Evolutionary conservation across 1,140 invertebrate species (phyloP).

Genomic region (Lordiphosa collinella): DNA sequence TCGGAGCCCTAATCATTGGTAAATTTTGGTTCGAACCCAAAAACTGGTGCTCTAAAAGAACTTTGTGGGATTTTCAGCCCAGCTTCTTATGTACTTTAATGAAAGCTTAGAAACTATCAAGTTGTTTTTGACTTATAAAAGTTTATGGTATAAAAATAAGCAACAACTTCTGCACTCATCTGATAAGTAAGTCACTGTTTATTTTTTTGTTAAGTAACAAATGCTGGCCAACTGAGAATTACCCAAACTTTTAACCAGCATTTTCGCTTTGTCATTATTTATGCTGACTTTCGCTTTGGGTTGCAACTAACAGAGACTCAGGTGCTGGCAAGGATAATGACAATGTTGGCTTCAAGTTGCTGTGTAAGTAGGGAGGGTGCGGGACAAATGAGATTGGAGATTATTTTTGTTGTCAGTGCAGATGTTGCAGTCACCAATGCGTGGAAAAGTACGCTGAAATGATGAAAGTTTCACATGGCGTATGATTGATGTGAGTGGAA

Average conservation of each 20-base stretch:
- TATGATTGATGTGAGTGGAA: constrained; percentile 15
- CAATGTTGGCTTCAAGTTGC: constrained; percentile 36
- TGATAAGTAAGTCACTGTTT: too few relatives aligned
- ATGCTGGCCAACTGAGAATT: background rate
- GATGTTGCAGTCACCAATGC: constrained; percentile 32
- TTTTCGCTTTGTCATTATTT: constrained; percentile 14
- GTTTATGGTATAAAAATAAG: background rate
- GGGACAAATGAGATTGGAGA: constrained; percentile 1
- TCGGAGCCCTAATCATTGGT: too few relatives aligned
- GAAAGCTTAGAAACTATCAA: too few relatives aligned
- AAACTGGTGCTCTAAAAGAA: too few relatives aligned
- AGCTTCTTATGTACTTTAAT: too few relatives aligned
- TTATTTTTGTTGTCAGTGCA: constrained; percentile 15
- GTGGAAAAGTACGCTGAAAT: background rate
- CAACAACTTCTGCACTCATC: background rate
- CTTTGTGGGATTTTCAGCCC: too few relatives aligned
- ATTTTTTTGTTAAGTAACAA: too few relatives aligned
- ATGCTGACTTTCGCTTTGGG: constrained; percentile 15
- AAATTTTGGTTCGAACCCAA: too few relatives aligned
- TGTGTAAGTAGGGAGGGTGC: background rate
- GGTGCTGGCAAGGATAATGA: constrained; percentile 33
- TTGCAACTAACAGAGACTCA: constrained; percentile 11
- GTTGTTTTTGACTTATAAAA: too few relatives aligned
- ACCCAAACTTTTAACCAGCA: constrained; percentile 17
- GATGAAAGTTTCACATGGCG: constrained; percentile 5